A percentile compares a stretch with the other conserved stretches of the same genome.
Conservation (phyloP, 1,140 invertebrate genomes). For the Chironomus tepperi region DNA sequence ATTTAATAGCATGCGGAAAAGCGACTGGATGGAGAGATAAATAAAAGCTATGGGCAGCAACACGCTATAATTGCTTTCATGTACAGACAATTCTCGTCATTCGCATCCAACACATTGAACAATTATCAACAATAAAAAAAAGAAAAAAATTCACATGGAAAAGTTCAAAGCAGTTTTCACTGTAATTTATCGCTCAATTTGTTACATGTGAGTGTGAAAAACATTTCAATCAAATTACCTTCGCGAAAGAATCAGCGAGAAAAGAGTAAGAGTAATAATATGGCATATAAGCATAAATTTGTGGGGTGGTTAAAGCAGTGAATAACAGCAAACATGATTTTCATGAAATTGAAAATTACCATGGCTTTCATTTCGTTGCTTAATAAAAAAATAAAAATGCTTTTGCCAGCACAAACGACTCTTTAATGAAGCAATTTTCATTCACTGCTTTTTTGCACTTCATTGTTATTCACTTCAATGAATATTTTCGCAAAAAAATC, state of each 20-base stretch:
- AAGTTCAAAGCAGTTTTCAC: background rate
- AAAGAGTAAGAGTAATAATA: background rate
- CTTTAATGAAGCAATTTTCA: constrained; percentile 19
- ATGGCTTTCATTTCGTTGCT: background rate
- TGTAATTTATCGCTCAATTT: constrained; percentile 21
- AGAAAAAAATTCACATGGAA: background rate
- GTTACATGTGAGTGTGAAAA: constrained; percentile 20
- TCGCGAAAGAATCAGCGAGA: constrained; percentile 8
- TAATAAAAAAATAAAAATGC: no score
- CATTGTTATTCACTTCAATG: constrained; percentile 7
- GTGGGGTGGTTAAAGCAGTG: background rate
- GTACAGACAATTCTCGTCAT: background rate
- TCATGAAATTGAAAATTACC: constrained; percentile 11
- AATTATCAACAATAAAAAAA: no score
- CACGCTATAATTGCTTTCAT: constrained; percentile 12
- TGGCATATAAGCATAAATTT: background rate
- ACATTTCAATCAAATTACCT: constrained; percentile 20
- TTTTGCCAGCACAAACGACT: constrained; percentile 12
- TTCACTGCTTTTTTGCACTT: constrained; percentile 21
- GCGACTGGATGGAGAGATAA: background rate
- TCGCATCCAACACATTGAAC: background rate
- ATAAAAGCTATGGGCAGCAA: constrained; percentile 6
- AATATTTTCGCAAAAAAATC: background rate
- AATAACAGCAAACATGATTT: background rate
- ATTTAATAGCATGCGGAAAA: background rate